Evolutionary conservation across 2,113 vertebrate genomes (phyloP).

Genomic region (Cichladusa arquata): DNA sequence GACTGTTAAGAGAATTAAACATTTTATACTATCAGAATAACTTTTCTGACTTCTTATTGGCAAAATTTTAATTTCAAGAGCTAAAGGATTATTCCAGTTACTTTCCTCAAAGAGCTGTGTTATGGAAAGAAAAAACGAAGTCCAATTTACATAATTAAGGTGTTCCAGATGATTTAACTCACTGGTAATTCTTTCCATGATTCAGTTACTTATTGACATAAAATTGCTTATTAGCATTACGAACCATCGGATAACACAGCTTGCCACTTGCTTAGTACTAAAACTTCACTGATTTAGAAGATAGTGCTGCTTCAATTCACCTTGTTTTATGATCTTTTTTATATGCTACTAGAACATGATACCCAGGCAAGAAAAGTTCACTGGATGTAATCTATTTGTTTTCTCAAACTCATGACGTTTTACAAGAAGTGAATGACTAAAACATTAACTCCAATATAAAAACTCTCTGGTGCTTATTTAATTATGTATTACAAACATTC

Average conservation of each 20-base stretch:
- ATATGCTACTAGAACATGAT: neutral
- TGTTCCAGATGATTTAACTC: conserved; percentile 25
- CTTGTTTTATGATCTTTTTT: neutral
- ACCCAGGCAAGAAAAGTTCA: neutral
- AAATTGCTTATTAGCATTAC: conserved; percentile 50
- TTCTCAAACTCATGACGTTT: neutral
- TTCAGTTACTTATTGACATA: conserved; percentile 55
- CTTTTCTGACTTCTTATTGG: neutral
- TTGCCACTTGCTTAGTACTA: conserved; percentile 49
- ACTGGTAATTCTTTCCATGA: neutral
- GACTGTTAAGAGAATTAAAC: neutral
- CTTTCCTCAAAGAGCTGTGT: neutral
- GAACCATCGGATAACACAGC: conserved; percentile 35
- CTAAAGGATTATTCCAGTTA: neutral
- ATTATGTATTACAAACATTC: neutral
- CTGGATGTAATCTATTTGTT: neutral
- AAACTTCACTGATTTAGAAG: conserved; percentile 24
- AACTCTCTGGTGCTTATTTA: neutral
- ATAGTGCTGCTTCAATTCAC: conserved; percentile 34
- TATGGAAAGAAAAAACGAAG: conserved; percentile 21
- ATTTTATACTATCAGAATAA: neutral
- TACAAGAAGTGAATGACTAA: neutral
- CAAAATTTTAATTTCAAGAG: neutral
- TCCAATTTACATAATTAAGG: neutral
- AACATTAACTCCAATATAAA: neutral